Percentiles rank a stretch among this genome's conserved stretches.
Evolutionary conservation across 2,797 vertebrate genomes (phyloP).

Genomic region (Pantherophis vulpinus): DNA sequence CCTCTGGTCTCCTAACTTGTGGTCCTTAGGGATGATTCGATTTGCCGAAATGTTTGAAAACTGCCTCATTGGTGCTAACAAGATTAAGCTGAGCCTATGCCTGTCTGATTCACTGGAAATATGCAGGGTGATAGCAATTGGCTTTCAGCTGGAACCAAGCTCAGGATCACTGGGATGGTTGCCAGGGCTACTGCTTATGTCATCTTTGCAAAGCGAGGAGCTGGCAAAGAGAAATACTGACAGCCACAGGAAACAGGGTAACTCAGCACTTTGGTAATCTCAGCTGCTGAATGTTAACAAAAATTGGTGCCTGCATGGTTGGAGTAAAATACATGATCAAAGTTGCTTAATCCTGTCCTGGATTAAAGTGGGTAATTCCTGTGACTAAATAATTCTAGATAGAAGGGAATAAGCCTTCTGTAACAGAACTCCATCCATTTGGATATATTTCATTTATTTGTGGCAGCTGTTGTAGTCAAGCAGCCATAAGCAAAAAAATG

Average conservation of each 20-base stretch:
- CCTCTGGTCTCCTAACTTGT: constrained; percentile 54
- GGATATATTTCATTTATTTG: not conserved
- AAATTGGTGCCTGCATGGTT: constrained; percentile 23
- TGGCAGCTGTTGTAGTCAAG: not conserved
- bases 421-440: constrained; percentile 13
- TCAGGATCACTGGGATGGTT: constrained; percentile 74
- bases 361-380: constrained; percentile 34
- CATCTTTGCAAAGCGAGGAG: constrained; percentile 60
- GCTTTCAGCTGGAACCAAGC: constrained; percentile 73
- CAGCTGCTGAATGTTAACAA: not conserved
- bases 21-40: constrained; percentile 85
- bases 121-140: constrained; percentile 82
- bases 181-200: constrained; percentile 79
- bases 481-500: not conserved
- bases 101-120: constrained; percentile 81
- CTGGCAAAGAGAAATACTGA: constrained; percentile 48
- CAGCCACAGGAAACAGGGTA: constrained; percentile 41
- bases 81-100: constrained; percentile 86
- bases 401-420: constrained; percentile 26
- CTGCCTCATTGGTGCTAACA: constrained; percentile 84
- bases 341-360: not conserved
- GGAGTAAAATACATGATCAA: constrained; percentile 29
- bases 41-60: constrained; percentile 89
- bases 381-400: constrained; percentile 20
- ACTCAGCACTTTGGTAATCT: not conserved